Percentiles rank a stretch among this genome's conserved stretches.
phyloP scores from a whole-genome alignment of 2,113 vertebrate species.

The Turnix velox region DNA sequence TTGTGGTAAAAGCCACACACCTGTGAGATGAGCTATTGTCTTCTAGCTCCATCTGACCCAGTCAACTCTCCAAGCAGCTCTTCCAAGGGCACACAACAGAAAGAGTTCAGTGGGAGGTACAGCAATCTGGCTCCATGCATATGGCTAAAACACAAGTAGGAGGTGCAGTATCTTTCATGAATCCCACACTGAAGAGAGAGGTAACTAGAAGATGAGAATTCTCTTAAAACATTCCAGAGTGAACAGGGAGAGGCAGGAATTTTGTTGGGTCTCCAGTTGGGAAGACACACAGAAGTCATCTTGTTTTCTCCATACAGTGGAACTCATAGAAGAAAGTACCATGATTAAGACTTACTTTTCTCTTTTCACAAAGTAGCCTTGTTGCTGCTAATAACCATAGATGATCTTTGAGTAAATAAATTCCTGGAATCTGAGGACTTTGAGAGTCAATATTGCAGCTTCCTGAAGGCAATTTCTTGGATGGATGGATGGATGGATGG shows the following conservation, averaged over 20 bases:
- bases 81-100: background rate
- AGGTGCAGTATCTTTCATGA: background rate
- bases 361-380: background rate
- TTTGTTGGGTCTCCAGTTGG: background rate
- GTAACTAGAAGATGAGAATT: background rate
- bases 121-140: background rate
- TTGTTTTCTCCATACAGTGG: background rate
- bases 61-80: background rate
- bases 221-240: background rate
- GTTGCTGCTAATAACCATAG: background rate
- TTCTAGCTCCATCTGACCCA: background rate
- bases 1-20: background rate
- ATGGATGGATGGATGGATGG: background rate
- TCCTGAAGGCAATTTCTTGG: background rate
- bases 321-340: background rate
- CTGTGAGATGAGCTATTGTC: background rate
- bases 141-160: background rate
- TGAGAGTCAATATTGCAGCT: background rate
- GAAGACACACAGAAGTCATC: background rate
- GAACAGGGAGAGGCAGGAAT: background rate
- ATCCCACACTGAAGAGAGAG: background rate
- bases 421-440: background rate
- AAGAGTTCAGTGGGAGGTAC: background rate
- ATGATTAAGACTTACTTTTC: background rate
- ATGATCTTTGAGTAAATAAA: background rate